These are phyloP conservation scores for Cydia fagiglandana DNA, from an alignment of 1,140 invertebrate species.

Conservation along the genomic window DNA sequence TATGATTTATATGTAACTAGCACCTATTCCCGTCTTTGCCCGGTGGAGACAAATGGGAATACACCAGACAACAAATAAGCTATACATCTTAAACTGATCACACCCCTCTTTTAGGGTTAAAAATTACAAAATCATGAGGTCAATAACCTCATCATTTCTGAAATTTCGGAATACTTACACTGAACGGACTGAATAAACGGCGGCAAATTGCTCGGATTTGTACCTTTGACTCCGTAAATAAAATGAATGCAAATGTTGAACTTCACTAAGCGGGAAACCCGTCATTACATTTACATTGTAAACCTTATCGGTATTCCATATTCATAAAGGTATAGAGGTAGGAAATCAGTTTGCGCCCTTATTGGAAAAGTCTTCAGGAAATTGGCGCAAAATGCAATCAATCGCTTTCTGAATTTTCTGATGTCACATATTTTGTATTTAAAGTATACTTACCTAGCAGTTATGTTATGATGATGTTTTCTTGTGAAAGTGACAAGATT, in stretches of 20 bases:
- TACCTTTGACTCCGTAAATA: background rate
- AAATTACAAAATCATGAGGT: too few species aligned
- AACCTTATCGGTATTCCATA: background rate
- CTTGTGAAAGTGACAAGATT: background rate
- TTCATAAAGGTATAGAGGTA: background rate
- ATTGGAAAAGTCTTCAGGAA: background rate
- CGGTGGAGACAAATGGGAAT: too few species aligned
- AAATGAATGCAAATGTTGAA: slow-evolving; percentile 6
- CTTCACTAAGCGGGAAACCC: background rate
- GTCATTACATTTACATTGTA: background rate
- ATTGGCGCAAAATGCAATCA: background rate
- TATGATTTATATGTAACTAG: too few species aligned
- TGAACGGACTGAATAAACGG: too few species aligned
- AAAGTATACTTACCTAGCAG: background rate
- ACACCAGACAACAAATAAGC: too few species aligned
- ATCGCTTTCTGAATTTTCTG: background rate
- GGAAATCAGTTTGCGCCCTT: background rate
- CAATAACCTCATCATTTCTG: too few species aligned
- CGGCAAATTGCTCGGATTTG: background rate
- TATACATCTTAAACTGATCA: too few species aligned
- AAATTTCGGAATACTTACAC: too few species aligned
- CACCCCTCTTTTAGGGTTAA: too few species aligned
- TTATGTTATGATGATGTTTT: background rate
- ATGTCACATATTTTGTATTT: background rate
- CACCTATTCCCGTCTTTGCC: too few species aligned